Evolutionary conservation across 2,797 vertebrate species (phyloP).

Genomic region (Eutrigla gurnardus): DNA sequence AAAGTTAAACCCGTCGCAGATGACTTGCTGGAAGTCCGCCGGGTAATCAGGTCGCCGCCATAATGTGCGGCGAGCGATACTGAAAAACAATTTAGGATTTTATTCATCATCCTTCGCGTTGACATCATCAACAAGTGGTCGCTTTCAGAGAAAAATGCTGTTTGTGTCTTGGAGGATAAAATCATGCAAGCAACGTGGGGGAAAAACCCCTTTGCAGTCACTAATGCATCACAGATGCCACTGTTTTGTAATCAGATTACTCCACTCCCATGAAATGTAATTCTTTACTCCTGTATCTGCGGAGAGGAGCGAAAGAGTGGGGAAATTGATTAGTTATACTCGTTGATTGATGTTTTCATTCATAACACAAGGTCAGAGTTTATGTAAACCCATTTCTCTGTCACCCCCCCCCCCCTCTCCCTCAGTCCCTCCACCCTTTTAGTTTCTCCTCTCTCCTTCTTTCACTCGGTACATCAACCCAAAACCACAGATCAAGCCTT

Average conservation of each 20-base stretch:
- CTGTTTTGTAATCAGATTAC: slow-evolving; percentile 75
- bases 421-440: slow-evolving; percentile 31
- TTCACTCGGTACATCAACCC: slow-evolving; percentile 51
- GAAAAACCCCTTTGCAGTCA: slow-evolving; percentile 8
- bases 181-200: neutral
- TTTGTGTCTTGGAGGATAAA: neutral
- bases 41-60: slow-evolving; percentile 31
- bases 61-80: neutral
- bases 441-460: slow-evolving; percentile 23
- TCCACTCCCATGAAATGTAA: slow-evolving; percentile 68
- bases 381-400: slow-evolving; percentile 65
- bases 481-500: slow-evolving; percentile 68
- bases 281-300: slow-evolving; percentile 62
- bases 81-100: neutral
- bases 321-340: slow-evolving; percentile 77
- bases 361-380: slow-evolving; percentile 76
- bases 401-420: slow-evolving; percentile 29
- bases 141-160: neutral
- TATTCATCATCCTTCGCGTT: neutral
- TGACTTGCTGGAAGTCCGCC: slow-evolving; percentile 55
- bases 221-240: slow-evolving; percentile 64
- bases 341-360: slow-evolving; percentile 78
- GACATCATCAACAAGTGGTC: slow-evolving; percentile 11
- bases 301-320: slow-evolving; percentile 53
- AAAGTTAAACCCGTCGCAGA: slow-evolving; percentile 70